phyloP scores from a whole-genome alignment of 2,113 vertebrate genomes.

The Paradoxurus hermaphroditus region DNA sequence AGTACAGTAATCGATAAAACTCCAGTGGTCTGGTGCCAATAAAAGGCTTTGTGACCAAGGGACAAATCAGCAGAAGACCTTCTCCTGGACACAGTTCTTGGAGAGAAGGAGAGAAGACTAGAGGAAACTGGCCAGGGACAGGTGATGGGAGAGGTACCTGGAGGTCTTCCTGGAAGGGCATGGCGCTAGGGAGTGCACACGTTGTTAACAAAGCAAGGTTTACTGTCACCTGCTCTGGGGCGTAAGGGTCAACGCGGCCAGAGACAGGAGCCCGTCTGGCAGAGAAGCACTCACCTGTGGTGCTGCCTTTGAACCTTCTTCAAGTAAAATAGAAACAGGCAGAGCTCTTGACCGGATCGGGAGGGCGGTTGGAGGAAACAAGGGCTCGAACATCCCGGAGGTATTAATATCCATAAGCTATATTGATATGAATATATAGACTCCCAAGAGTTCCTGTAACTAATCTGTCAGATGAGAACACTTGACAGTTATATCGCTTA shows the following conservation, averaged over 20 bases:
- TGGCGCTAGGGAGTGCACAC: accelerated
- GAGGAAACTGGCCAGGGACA: background rate
- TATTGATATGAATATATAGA: background rate
- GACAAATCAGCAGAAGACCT: accelerated
- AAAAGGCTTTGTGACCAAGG: background rate
- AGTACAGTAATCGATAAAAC: accelerated
- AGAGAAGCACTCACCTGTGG: accelerated
- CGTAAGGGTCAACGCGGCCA: accelerated
- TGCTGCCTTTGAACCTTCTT: background rate
- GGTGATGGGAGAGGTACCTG: no score
- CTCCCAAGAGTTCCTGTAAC: background rate
- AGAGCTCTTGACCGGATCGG: background rate
- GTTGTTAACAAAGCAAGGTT: background rate
- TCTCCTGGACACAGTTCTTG: accelerated
- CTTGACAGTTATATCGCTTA: background rate
- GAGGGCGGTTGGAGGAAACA: background rate
- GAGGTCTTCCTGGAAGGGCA: background rate
- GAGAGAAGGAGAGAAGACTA: background rate
- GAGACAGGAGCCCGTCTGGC: background rate
- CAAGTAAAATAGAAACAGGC: background rate
- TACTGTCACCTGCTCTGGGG: background rate
- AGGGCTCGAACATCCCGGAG: background rate
- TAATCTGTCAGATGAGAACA: background rate
- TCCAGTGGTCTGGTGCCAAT: background rate
- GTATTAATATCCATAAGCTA: background rate